Evolutionary conservation across 2,113 vertebrate species (phyloP).

Genomic region (Heptranchias perlo): DNA sequence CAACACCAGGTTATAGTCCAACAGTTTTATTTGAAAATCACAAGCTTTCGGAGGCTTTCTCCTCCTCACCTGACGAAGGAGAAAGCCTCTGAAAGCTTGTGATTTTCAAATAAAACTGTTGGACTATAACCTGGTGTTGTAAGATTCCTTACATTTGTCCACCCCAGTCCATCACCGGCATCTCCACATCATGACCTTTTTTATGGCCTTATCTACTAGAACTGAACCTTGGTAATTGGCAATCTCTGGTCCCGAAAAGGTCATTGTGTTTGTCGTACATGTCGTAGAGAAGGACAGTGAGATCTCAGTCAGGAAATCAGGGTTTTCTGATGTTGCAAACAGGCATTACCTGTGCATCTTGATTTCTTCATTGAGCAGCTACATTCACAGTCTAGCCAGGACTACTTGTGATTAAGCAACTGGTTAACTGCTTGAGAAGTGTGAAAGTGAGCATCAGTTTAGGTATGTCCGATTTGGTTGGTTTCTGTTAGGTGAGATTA

Average conservation of each 20-base stretch:
- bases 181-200: no score
- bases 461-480: not conserved
- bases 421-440: not conserved
- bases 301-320: not conserved
- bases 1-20: no score
- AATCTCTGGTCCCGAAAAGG: not conserved
- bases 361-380: not conserved
- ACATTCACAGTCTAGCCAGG: not conserved
- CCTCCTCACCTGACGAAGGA: no score
- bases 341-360: not conserved
- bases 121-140: no score
- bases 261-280: not conserved
- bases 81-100: no score
- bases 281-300: not conserved
- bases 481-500: not conserved
- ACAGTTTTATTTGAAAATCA: no score
- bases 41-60: no score
- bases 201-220: not conserved
- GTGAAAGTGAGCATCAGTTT: not conserved
- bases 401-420: not conserved
- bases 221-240: not conserved
- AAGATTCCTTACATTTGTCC: no score
- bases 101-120: no score
- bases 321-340: not conserved
- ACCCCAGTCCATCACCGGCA: no score